Base-by-base conservation (phyloP, 2,888 invertebrate genomes). In the Lycophotia porphyrea region DNA sequence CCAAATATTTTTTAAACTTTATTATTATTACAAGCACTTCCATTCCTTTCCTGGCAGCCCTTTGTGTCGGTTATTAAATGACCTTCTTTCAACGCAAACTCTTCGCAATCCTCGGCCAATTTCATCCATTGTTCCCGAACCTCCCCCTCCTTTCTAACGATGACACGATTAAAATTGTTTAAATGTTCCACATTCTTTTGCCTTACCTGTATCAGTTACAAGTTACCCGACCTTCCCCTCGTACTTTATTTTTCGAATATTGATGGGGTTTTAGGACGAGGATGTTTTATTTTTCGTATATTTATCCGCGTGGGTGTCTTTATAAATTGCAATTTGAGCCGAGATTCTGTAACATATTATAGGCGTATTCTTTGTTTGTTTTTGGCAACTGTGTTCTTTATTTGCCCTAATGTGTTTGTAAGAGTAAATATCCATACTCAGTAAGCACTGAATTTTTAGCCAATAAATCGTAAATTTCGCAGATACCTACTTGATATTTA, bases 111-210 rank as follows among this genome's bases (percentile, higher is more conserved):
- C 85, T 80, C 70, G 74, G 74, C 83, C 82, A 87, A 87, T 87
- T 87, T 86, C 71, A 52, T 80, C 76, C 84, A 87, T 87, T 87
- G 88, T 88, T 86, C 74, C 75, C 69, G 36, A 71, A 71, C 63
- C 65, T 68, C 80, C 79, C 76, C 76, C 55, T 76, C 81, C 84
- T 68, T 82, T 80, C 44, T 84, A 81, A 83, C 84, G 80, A 83
- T 86, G 81, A 81, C 82, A 84, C 84, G 84, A 87, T 88, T 84
- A 88, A 87, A 88, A 88, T 88, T 87, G 84, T 87, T 88, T 78
- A 81, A 86, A 84, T 76, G 71, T 69, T 78, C 61, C 68, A 78
- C 75, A 84, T 87, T 84, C 82, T 81, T 87, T 67, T 68, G 27
- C 65, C 58, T 60, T 85, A 84, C 83, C 78, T 87, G 82, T 87